Percentiles rank a stretch among this genome's conserved stretches.
Evolutionary conservation across 2,888 invertebrate genomes (phyloP).

Genomic region (Metopia argyrocephala): DNA sequence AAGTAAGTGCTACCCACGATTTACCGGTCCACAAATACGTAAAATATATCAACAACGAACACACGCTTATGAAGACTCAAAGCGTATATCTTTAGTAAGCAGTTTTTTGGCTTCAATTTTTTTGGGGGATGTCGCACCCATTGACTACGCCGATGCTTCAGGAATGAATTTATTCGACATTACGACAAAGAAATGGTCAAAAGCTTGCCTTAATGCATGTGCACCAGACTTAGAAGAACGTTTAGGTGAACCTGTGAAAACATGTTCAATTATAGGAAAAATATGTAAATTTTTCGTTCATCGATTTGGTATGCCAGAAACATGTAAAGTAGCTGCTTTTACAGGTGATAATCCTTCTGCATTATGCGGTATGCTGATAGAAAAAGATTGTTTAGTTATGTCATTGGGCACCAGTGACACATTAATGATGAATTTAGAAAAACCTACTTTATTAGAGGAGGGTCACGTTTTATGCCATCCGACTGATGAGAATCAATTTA

Average conservation of each 20-base stretch:
- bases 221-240: conserved; percentile 86
- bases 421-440: conserved; percentile 86
- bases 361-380: conserved; percentile 89
- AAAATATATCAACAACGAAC: conserved; percentile 88
- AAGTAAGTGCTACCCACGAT: conserved; percentile 80
- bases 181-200: conserved; percentile 86
- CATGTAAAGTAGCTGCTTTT: conserved; percentile 91
- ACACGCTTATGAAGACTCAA: conserved; percentile 86
- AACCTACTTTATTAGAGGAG: conserved; percentile 84
- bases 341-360: conserved; percentile 98
- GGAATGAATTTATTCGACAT: conserved; percentile 98
- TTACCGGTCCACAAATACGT: conserved; percentile 95
- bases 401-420: conserved; percentile 97
- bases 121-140: conserved; percentile 91
- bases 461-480: conserved; percentile 95
- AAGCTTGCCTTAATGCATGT: conserved; percentile 86
- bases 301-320: conserved; percentile 89
- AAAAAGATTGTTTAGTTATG: conserved; percentile 89
- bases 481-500: conserved; percentile 86
- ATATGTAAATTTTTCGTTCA: conserved; percentile 90
- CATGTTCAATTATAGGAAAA: conserved; percentile 84
- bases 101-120: conserved; percentile 95
- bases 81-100: conserved; percentile 94
- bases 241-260: conserved; percentile 87
- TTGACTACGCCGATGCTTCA: conserved; percentile 95